These are phyloP conservation scores for Stenichneumon culpator DNA, from an alignment of 2,888 invertebrate species.

Conservation along the genomic window DNA sequence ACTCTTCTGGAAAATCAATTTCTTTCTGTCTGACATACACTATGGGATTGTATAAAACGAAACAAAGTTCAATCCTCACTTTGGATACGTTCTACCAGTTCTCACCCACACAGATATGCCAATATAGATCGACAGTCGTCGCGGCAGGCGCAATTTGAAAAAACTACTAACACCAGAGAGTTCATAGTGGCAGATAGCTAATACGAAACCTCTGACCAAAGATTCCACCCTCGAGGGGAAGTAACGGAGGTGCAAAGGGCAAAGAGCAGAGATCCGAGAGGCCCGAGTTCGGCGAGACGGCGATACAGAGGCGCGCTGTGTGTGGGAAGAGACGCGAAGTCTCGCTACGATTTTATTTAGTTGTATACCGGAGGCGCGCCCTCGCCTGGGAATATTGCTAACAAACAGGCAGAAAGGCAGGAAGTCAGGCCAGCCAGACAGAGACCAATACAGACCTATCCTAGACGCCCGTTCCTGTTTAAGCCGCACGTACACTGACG, in stretches of 20 bases:
- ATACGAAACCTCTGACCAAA: conserved; percentile 37
- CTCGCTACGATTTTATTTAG: conserved; percentile 60
- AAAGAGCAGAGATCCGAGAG: conserved; percentile 32
- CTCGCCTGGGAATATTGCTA: conserved; percentile 65
- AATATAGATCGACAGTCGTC: conserved; percentile 1
- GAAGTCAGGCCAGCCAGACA: conserved; percentile 52
- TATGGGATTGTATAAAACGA: not conserved
- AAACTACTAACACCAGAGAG: not conserved
- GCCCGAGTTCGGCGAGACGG: conserved; percentile 3
- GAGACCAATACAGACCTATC: conserved; percentile 37
- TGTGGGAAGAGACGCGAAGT: conserved; percentile 42
- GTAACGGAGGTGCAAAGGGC: conserved; percentile 32
- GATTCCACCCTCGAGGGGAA: conserved; percentile 10
- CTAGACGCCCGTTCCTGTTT: conserved; percentile 41
- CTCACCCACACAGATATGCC: not conserved
- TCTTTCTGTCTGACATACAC: not conserved
- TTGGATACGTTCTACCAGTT: not conserved
- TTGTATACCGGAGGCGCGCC: conserved; percentile 40
- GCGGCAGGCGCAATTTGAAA: conserved; percentile 10
- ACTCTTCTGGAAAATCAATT: too few species aligned
- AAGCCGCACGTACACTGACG: conserved; percentile 37
- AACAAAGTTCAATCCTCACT: not conserved
- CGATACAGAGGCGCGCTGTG: conserved; percentile 11
- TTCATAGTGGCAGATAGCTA: not conserved
- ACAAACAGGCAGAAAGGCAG: conserved; percentile 56